A percentile compares a stretch with the other conserved stretches of the same genome.
Conservation (phyloP, 2,113 vertebrate species). For the Takifugu flavidus region DNA sequence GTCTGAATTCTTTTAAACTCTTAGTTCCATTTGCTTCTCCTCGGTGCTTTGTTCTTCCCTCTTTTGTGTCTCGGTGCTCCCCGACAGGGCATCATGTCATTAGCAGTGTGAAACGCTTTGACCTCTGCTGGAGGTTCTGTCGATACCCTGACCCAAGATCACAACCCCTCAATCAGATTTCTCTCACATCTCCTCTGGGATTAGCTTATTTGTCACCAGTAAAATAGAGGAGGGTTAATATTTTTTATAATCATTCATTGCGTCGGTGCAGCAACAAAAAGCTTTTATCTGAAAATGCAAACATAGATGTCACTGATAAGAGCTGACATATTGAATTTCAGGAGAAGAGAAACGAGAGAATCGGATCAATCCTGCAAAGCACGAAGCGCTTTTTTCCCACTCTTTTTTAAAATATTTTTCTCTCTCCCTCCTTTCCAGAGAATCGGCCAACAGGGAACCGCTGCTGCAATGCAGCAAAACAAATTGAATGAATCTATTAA, state of each 20-base stretch:
- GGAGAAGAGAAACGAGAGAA: no score
- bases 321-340: no score
- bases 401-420: slow-evolving; percentile 9
- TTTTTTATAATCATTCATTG: background rate
- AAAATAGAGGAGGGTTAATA: background rate
- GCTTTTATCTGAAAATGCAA: no score
- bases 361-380: no score
- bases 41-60: background rate
- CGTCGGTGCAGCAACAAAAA: no score
- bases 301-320: no score
- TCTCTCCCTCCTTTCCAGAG: slow-evolving; percentile 42
- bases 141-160: slow-evolving; percentile 40
- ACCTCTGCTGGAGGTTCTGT: slow-evolving; percentile 31
- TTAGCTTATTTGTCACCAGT: slow-evolving; percentile 27
- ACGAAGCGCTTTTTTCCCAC: background rate
- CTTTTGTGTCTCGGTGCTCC: background rate
- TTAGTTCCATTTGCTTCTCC: background rate
- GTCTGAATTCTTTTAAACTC: no score
- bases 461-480: slow-evolving; percentile 80
- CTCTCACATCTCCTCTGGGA: slow-evolving; percentile 17
- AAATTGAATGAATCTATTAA: slow-evolving; percentile 63
- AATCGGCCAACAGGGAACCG: slow-evolving; percentile 41
- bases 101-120: slow-evolving; percentile 26
- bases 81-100: slow-evolving; percentile 9
- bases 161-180: slow-evolving; percentile 30